Evolutionary conservation across 2,888 invertebrate genomes (phyloP).

Genomic region (Agonopterix arenella): DNA sequence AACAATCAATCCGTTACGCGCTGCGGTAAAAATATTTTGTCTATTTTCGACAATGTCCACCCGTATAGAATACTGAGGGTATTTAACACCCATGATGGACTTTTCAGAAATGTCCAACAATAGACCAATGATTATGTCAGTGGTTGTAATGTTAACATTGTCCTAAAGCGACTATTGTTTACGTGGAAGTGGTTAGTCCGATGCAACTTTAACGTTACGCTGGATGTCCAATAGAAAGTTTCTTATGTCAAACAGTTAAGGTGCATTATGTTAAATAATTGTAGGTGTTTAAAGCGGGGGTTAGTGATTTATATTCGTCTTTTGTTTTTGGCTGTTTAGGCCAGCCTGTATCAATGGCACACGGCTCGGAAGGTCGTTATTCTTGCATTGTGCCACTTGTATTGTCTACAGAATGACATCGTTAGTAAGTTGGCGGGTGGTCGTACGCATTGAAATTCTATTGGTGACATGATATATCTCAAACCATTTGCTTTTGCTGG

Average conservation of each 20-base stretch:
- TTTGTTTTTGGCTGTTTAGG: conserved; percentile 73
- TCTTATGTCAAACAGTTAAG: conserved; percentile 23
- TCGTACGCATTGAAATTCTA: conserved; percentile 68
- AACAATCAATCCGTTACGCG: conserved; percentile 56
- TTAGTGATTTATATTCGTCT: conserved; percentile 69
- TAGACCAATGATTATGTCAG: conserved; percentile 62
- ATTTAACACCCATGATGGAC: conserved; percentile 49
- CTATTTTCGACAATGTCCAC: conserved; percentile 39
- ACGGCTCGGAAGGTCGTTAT: conserved; percentile 66
- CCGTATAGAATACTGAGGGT: conserved; percentile 36
- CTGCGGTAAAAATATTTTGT: conserved; percentile 70
- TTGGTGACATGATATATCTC: conserved; percentile 66
- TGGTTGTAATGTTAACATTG: conserved; percentile 56
- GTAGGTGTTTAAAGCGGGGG: conserved; percentile 12
- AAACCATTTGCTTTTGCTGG: conserved; percentile 33
- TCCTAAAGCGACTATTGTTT: conserved; percentile 63
- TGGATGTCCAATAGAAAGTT: neutral
- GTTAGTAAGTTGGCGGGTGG: conserved; percentile 73
- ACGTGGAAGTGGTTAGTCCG: conserved; percentile 53
- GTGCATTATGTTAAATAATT: conserved; percentile 20
- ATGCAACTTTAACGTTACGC: conserved; percentile 22
- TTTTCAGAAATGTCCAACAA: conserved; percentile 60
- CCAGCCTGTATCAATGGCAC: conserved; percentile 59
- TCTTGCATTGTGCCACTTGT: conserved; percentile 67
- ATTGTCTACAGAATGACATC: conserved; percentile 69